Conservation (phyloP, 2,888 invertebrate species). For the Eupithecia centaureata region DNA sequence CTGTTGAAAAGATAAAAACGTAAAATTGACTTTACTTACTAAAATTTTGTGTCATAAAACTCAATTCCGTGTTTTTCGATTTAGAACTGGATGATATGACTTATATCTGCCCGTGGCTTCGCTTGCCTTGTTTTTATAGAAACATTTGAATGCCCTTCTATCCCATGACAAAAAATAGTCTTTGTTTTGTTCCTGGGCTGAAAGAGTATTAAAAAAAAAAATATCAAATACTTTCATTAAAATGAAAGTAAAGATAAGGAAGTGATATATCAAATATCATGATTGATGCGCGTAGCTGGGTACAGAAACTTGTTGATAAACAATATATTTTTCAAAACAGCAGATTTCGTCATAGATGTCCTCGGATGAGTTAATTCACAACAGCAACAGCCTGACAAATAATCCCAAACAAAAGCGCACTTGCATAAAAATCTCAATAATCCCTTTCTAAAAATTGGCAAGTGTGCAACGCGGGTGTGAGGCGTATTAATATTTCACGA, state of each 20-base stretch:
- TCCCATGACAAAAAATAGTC: too few relatives aligned
- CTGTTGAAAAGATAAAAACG: not conserved
- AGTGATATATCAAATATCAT: too few relatives aligned
- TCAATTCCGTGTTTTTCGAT: too few relatives aligned
- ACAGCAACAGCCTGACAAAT: slow-evolving; percentile 53
- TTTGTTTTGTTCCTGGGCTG: too few relatives aligned
- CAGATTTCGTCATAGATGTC: not conserved
- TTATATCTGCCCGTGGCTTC: too few relatives aligned
- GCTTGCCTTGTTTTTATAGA: too few relatives aligned
- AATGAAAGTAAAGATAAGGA: too few relatives aligned
- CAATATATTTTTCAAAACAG: not conserved
- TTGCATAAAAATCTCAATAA: slow-evolving; percentile 73
- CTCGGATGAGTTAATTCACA: slow-evolving; percentile 30
- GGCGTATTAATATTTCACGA: slow-evolving; percentile 82
- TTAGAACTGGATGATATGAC: too few relatives aligned
- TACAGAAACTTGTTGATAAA: not conserved
- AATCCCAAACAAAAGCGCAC: slow-evolving; percentile 67
- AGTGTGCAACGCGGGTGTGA: slow-evolving; percentile 78
- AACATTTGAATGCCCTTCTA: too few relatives aligned
- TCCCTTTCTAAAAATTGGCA: slow-evolving; percentile 67
- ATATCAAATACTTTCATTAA: too few relatives aligned
- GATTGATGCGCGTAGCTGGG: not conserved
- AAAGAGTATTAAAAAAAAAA: too few relatives aligned
- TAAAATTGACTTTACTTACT: not conserved
- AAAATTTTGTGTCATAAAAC: not conserved